phyloP scores from a whole-genome alignment of 1,140 invertebrate genomes.

The Andricus grossulariae region DNA sequence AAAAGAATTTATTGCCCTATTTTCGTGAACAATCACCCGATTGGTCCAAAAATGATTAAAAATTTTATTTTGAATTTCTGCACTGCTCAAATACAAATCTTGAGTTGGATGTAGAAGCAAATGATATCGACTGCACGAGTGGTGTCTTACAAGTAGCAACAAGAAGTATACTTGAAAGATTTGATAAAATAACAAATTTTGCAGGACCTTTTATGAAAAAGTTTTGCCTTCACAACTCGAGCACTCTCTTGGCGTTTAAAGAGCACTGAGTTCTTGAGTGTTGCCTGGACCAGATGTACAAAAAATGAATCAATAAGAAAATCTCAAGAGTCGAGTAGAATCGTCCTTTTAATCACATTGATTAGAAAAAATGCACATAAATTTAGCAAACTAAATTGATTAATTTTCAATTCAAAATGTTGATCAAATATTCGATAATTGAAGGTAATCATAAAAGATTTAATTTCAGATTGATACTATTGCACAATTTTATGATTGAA shows the following conservation, averaged over 20 bases:
- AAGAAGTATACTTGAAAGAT: constrained; percentile 29
- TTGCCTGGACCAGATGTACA: neutral
- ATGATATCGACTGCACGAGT: neutral
- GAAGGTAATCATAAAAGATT: too few relatives aligned
- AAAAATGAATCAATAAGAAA: constrained; percentile 9
- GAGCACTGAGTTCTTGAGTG: constrained; percentile 9
- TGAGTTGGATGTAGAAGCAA: too few relatives aligned
- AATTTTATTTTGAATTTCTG: too few relatives aligned
- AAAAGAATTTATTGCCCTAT: too few relatives aligned
- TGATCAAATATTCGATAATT: too few relatives aligned
- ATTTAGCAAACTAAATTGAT: too few relatives aligned
- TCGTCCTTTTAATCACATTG: neutral
- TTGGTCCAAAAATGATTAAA: too few relatives aligned
- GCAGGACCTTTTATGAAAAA: constrained; percentile 25
- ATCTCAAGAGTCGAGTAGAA: constrained; percentile 2
- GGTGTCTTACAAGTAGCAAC: constrained; percentile 19
- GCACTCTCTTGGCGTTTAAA: constrained; percentile 25
- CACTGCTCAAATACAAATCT: too few relatives aligned
- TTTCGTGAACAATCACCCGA: too few relatives aligned
- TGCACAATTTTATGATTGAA: neutral
- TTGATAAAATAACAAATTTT: constrained; percentile 20
- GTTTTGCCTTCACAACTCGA: constrained; percentile 26
- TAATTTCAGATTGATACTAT: neutral
- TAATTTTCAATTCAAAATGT: too few relatives aligned
- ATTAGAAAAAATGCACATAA: neutral